Conservation (phyloP, 2,888 invertebrate genomes). For the Mechanitis mazaeus region DNA sequence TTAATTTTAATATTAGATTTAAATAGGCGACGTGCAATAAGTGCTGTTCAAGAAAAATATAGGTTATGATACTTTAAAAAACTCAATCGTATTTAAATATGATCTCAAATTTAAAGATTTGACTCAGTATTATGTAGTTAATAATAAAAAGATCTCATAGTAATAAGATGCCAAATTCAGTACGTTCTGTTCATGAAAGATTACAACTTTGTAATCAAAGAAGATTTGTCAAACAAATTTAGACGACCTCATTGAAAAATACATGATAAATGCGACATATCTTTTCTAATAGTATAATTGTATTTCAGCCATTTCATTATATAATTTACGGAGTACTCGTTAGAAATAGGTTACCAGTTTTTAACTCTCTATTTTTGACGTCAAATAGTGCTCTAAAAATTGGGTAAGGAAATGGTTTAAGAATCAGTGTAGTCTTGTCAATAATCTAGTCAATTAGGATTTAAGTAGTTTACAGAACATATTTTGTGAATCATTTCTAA, state of each 20-base stretch:
- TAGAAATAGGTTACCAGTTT: no score
- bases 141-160: no score
- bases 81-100: background rate
- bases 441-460: conserved; percentile 56
- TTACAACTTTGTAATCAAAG: no score
- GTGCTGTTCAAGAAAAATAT: background rate
- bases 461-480: conserved; percentile 42
- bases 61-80: background rate
- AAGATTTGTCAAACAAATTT: no score
- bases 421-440: conserved; percentile 25
- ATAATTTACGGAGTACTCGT: no score
- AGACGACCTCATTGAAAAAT: no score
- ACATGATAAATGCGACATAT: conserved; percentile 12
- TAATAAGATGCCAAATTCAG: no score
- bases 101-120: background rate
- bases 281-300: background rate
- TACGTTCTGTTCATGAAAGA: no score
- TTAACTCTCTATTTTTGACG: no score
- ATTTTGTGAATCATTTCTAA: conserved; percentile 48
- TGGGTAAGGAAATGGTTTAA: conserved; percentile 2
- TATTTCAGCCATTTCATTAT: no score
- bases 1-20: background rate
- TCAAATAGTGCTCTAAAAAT: no score
- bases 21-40: background rate
- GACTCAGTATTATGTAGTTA: background rate